Base-by-base conservation (phyloP, 2,113 vertebrate species). In the Nothocercus nigrocapillus region DNA sequence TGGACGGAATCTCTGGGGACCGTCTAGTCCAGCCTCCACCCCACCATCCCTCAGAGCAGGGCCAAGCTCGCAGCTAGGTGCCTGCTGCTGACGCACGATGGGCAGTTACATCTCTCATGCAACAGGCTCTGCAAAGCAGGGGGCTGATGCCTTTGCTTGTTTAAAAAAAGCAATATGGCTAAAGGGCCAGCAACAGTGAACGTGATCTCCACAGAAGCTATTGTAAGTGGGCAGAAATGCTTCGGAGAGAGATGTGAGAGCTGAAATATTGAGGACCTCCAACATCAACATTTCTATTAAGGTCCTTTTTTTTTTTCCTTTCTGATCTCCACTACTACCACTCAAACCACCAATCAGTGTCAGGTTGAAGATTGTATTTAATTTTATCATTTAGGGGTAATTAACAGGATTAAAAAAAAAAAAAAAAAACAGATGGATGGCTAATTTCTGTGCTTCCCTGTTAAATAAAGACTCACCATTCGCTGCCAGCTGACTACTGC, bases 371-470 rank as follows among this genome's bases (percentile, higher is more conserved):
- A 63, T 86, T 93, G 54, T 38, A 44, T 82, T 85, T 32, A 89
- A 59, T 85, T 93, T 96, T 94, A 93, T 94, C 75, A 88, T 77
- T 90, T 77, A 90, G 89, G 94, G 40, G 61, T 90, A 96, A 97
- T 96, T 95, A 95, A 91, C 88, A 89, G 83, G 96, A 36, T 36
- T 36, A 36, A 30, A 49, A 49, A 49, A 47, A 94, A 94, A 97
- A 91, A 21, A 49, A 94, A 94, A 96, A 91, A 91, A 45, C 73
- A 96, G 69, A 96, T 88, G 68, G 73, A 90, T 92, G 73, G 69
- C 30, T 93, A 90, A 96, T 96, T 95, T 97, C 90, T 1, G 4
- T 82, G 87, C 80, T 73, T 96, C 47, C 83, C 42, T 93, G 82
- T 95, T 92, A 86, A 96, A 91, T 82, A 96, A 90, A 89, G 74